Percentiles rank a stretch among this genome's conserved stretches.
phyloP scores from a whole-genome alignment of 2,888 invertebrate species.

The Drosophila helvetica region DNA sequence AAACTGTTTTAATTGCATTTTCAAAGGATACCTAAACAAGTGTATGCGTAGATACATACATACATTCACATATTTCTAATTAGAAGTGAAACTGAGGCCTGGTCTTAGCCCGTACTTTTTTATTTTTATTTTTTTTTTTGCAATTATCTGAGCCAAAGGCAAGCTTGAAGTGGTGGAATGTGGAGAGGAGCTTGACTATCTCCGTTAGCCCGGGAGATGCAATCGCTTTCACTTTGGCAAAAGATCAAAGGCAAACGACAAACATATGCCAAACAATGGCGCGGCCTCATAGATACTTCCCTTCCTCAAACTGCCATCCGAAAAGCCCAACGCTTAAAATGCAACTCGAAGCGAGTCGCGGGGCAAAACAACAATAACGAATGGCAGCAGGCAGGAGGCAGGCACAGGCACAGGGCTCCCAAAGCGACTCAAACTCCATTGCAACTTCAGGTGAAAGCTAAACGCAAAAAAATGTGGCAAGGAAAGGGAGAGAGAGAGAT shows the following conservation, averaged over 20 bases:
- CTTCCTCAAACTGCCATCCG: conserved; percentile 43
- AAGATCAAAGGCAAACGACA: conserved; percentile 69
- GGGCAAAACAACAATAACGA: conserved; percentile 64
- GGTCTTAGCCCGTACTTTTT: conserved; percentile 12
- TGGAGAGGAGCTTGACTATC: conserved; percentile 39
- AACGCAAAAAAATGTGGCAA: conserved; percentile 38
- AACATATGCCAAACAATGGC: conserved; percentile 74
- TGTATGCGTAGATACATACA: conserved; percentile 23
- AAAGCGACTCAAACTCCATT: conserved; percentile 19
- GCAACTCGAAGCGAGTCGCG: conserved; percentile 47
- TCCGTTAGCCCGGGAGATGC: conserved; percentile 42
- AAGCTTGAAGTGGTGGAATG: conserved; percentile 25
- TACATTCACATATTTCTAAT: conserved; percentile 59
- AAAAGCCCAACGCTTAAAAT: conserved; percentile 59
- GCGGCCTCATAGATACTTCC: conserved; percentile 48
- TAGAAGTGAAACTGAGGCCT: conserved; percentile 57
- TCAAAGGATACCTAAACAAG: conserved; percentile 24
- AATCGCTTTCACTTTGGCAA: conserved; percentile 76
- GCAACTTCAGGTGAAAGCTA: conserved; percentile 58
- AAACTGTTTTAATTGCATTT: conserved; percentile 58
- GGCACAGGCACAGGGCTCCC: not conserved
- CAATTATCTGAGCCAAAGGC: conserved; percentile 71
- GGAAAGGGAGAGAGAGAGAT: not conserved
- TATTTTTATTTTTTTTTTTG: conserved; percentile 43
- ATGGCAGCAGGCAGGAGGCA: conserved; percentile 47